Evolutionary conservation across 2,888 invertebrate genomes (phyloP).

Genomic region (Sinopyrophorus schimmeli): DNA sequence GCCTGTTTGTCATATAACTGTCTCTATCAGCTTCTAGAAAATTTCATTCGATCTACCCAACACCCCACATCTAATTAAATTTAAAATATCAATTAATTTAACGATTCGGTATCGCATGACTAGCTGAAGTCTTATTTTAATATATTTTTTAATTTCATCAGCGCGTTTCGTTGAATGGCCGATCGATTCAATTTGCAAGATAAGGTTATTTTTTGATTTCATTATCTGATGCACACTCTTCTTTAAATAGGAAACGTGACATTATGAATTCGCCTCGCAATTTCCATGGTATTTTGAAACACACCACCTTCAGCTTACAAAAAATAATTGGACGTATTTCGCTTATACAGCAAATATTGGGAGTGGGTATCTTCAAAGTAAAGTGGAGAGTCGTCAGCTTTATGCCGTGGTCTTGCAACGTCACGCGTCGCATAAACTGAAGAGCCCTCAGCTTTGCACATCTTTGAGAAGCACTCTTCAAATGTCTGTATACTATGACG

Average conservation of each 20-base stretch:
- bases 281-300: constrained; percentile 8
- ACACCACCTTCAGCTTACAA: constrained; percentile 16
- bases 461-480: constrained; percentile 45
- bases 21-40: too few species aligned
- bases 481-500: constrained; percentile 42
- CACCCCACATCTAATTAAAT: too few species aligned
- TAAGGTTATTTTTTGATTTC: too few species aligned
- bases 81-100: too few species aligned
- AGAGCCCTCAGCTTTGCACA: constrained; percentile 47
- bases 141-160: too few species aligned
- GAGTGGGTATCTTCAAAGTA: constrained; percentile 29
- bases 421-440: constrained; percentile 47
- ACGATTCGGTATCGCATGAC: too few species aligned
- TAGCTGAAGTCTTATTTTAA: too few species aligned
- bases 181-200: too few species aligned
- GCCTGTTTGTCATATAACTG: too few species aligned
- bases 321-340: constrained; percentile 45
- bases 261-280: constrained; percentile 17
- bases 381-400: constrained; percentile 43
- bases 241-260: constrained; percentile 26
- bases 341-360: constrained; percentile 39
- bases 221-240: too few species aligned
- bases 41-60: too few species aligned
- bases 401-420: constrained; percentile 47
- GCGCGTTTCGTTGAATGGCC: too few species aligned